These are phyloP conservation scores for Mesorhabditis spiculigera DNA, from an alignment of 2,888 invertebrate genomes.

Conservation along the genomic window DNA sequence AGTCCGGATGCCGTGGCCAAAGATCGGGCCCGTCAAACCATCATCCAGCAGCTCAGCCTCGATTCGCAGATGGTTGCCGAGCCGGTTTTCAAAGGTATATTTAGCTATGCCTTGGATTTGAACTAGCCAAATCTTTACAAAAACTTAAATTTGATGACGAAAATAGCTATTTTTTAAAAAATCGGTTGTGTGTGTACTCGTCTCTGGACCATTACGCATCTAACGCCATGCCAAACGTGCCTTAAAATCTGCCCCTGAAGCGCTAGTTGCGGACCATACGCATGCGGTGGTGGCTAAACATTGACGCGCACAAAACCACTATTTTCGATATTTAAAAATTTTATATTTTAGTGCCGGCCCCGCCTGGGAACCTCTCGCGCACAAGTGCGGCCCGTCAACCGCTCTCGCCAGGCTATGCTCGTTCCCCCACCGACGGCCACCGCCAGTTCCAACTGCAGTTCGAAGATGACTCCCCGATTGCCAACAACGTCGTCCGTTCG, in stretches of 20 bases:
- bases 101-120: background rate
- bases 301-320: too few relatives aligned
- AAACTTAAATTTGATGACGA: too few relatives aligned
- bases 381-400: background rate
- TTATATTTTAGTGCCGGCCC: background rate
- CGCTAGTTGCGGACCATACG: too few relatives aligned
- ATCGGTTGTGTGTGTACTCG: too few relatives aligned
- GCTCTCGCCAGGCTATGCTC: background rate
- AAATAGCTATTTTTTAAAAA: too few relatives aligned
- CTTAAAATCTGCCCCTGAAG: too few relatives aligned
- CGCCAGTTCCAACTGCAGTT: too few relatives aligned
- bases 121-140: background rate
- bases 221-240: too few relatives aligned
- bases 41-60: conserved; percentile 1
- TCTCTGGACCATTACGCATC: too few relatives aligned
- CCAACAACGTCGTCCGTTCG: background rate
- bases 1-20: background rate
- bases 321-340: too few relatives aligned
- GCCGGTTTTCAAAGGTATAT: background rate
- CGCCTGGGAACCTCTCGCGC: background rate
- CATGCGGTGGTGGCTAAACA: too few relatives aligned
- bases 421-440: too few relatives aligned
- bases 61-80: background rate
- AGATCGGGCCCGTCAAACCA: background rate
- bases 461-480: background rate